These are phyloP conservation scores for Eretmocerus hayati DNA, from an alignment of 2,888 invertebrate genomes.

Conservation along the genomic window DNA sequence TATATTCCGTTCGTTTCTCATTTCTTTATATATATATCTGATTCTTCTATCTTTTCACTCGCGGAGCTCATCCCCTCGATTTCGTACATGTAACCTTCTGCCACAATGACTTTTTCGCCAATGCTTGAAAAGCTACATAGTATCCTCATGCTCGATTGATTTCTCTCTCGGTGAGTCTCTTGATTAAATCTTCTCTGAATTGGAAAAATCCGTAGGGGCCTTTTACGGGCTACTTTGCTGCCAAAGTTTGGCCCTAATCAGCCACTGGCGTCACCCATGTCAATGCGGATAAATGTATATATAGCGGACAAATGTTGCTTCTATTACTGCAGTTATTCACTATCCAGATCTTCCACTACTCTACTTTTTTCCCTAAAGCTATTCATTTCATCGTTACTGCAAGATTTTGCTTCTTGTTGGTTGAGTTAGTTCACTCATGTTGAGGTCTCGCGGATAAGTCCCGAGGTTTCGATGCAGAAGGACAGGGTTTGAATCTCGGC, in stretches of 20 bases:
- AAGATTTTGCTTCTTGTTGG: too few species aligned
- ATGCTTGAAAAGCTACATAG: too few species aligned
- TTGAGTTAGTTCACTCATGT: too few species aligned
- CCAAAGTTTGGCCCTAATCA: constrained; percentile 1
- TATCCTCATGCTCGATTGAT: constrained; percentile 23
- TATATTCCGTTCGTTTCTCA: too few species aligned
- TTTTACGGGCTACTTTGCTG: constrained; percentile 14
- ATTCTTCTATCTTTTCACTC: neutral
- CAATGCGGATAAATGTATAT: too few species aligned
- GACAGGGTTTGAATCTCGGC: too few species aligned
- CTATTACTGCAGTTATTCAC: neutral
- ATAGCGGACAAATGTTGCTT: neutral
- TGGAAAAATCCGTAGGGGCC: constrained; percentile 16
- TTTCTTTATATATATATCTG: neutral
- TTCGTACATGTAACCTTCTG: constrained; percentile 2
- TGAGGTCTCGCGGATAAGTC: too few species aligned
- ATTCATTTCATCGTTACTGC: constrained; percentile 3
- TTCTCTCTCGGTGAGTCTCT: constrained; percentile 13
- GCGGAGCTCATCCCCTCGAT: neutral
- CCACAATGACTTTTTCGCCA: constrained; percentile 21
- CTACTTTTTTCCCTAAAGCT: neutral
- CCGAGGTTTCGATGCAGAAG: too few species aligned
- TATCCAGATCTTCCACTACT: neutral
- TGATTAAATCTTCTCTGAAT: constrained; percentile 24
- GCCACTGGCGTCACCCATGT: neutral